Evolutionary conservation across 2,797 vertebrate genomes (phyloP).

Genomic region (Zalophus californianus): DNA sequence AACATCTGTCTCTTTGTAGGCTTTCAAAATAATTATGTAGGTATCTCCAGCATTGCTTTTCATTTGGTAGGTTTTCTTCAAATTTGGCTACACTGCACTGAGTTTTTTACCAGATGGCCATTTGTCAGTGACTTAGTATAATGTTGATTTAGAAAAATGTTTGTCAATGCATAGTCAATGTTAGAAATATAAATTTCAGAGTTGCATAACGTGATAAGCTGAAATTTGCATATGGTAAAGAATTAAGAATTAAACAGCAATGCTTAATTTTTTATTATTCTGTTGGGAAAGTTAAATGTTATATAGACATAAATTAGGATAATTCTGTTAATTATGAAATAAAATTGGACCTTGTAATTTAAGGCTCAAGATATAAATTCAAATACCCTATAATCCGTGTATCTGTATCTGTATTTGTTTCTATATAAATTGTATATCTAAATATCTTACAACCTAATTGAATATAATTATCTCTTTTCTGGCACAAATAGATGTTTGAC

Average conservation of each 20-base stretch:
- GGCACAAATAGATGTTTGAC: background rate
- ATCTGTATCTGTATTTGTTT: background rate
- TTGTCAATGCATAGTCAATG: background rate
- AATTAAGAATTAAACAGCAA: background rate
- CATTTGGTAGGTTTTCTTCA: conserved; percentile 9
- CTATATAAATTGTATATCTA: background rate
- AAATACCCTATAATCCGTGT: background rate
- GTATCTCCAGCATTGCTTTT: background rate
- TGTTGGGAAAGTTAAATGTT: background rate
- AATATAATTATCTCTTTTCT: background rate
- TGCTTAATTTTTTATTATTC: background rate
- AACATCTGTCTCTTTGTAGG: background rate
- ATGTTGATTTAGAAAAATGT: background rate
- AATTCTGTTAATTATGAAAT: background rate
- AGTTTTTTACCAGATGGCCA: background rate
- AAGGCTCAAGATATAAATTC: background rate
- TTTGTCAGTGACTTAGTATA: conserved; percentile 8
- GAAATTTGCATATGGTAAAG: background rate
- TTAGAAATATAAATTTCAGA: background rate
- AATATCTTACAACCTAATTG: background rate
- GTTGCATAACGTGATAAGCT: background rate
- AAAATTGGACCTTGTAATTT: background rate
- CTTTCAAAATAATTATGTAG: conserved; percentile 47
- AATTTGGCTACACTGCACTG: background rate
- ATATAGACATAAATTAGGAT: background rate